A percentile compares a stretch with the other conserved stretches of the same genome.
Conservation (phyloP, 2,888 invertebrate species). For the Cyclophora albipunctata region DNA sequence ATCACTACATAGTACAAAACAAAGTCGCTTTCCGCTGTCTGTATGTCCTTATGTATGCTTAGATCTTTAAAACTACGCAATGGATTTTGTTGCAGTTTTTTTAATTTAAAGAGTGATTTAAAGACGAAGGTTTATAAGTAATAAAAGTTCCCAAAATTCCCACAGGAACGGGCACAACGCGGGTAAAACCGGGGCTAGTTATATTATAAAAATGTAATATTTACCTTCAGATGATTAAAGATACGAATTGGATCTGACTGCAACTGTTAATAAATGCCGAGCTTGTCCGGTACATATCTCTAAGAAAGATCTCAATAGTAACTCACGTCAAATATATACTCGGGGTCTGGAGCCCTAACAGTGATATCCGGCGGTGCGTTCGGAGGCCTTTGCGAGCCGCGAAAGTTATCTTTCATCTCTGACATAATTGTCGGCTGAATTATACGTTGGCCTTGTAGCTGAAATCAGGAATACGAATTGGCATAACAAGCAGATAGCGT, state of each 20-base stretch:
- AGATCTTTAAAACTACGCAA: too few species aligned
- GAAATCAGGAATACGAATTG: constrained; percentile 15
- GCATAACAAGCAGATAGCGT: too few species aligned
- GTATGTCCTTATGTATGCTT: too few species aligned
- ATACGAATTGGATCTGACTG: too few species aligned
- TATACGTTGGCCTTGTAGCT: constrained; percentile 51
- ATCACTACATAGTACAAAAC: too few species aligned
- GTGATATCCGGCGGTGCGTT: constrained; percentile 46
- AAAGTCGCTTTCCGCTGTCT: too few species aligned
- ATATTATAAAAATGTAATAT: too few species aligned
- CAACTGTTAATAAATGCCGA: too few species aligned
- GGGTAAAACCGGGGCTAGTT: too few species aligned
- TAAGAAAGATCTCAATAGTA: background rate
- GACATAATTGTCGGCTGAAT: constrained; percentile 46
- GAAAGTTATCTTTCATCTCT: constrained; percentile 59
- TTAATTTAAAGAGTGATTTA: background rate
- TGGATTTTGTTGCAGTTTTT: background rate
- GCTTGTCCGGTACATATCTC: too few species aligned
- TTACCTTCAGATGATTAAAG: too few species aligned
- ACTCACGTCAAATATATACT: constrained; percentile 61
- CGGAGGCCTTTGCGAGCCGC: constrained; percentile 38
- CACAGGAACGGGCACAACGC: background rate
- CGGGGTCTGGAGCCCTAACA: constrained; percentile 51
- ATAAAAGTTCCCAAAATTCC: background rate
- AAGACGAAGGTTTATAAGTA: background rate